Conservation (phyloP, 2,888 invertebrate genomes). For the Chrysolina oricalcia region DNA sequence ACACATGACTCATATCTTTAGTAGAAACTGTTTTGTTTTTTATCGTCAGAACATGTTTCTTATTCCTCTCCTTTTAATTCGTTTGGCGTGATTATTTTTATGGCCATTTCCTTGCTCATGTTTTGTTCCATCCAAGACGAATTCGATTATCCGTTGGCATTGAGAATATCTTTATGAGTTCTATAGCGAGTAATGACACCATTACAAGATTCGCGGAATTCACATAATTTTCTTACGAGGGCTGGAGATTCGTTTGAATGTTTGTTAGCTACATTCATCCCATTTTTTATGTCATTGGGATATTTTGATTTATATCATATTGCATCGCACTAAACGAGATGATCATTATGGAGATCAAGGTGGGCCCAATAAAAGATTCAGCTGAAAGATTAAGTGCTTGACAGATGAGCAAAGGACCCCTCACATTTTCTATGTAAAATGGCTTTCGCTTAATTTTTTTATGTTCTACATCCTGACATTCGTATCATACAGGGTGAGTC, state of each 20-base stretch:
- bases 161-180: background rate
- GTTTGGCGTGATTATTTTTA: background rate
- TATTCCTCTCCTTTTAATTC: background rate
- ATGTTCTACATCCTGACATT: too few relatives aligned
- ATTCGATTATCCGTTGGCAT: conserved; percentile 9
- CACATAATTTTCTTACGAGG: background rate
- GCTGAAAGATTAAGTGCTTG: too few relatives aligned
- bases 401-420: too few relatives aligned
- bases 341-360: background rate
- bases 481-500: too few relatives aligned
- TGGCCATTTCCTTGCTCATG: background rate
- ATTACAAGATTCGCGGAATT: background rate
- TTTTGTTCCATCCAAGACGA: background rate
- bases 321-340: background rate
- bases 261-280: background rate
- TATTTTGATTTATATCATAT: background rate
- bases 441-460: too few relatives aligned
- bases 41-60: background rate
- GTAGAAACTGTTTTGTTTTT: background rate
- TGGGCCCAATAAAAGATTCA: background rate
- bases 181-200: background rate
- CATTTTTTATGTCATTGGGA: background rate
- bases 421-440: too few relatives aligned
- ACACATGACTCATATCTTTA: background rate
- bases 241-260: background rate